These are phyloP conservation scores for Protonibea diacanthus DNA, from an alignment of 2,797 vertebrate species.

Conservation along the genomic window DNA sequence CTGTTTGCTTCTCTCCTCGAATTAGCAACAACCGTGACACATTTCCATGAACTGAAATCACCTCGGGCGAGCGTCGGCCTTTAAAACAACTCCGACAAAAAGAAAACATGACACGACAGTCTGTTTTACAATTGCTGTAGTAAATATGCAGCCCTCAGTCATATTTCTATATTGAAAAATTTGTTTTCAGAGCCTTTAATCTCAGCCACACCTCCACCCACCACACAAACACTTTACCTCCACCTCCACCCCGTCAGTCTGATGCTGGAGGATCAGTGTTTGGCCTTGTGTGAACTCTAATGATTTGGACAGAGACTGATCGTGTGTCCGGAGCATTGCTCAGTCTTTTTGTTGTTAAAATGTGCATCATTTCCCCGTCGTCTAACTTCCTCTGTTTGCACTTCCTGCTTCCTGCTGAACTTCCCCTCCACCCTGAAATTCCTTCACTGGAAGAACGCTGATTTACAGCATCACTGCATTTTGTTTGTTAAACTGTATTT, in stretches of 20 bases:
- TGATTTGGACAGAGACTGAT: neutral
- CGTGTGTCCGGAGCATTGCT: neutral
- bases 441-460: neutral
- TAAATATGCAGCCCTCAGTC: too few species aligned
- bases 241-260: neutral
- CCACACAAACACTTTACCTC: too few species aligned
- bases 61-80: too few species aligned
- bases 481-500: neutral
- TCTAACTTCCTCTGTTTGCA: slow-evolving; percentile 48
- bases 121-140: too few species aligned
- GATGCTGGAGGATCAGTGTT: neutral
- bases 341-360: slow-evolving; percentile 30
- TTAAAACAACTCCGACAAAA: too few species aligned
- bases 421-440: slow-evolving; percentile 62
- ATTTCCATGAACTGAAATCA: too few species aligned
- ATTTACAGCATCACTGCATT: neutral
- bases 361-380: slow-evolving; percentile 42
- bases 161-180: too few species aligned
- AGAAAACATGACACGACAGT: too few species aligned
- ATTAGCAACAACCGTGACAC: too few species aligned
- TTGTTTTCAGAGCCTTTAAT: too few species aligned
- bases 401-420: slow-evolving; percentile 58
- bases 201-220: too few species aligned
- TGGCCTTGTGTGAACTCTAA: neutral
- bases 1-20: too few species aligned